Evolutionary conservation across 1,140 invertebrate genomes (phyloP).

Genomic region (Pseudomyrmex pallidus): DNA sequence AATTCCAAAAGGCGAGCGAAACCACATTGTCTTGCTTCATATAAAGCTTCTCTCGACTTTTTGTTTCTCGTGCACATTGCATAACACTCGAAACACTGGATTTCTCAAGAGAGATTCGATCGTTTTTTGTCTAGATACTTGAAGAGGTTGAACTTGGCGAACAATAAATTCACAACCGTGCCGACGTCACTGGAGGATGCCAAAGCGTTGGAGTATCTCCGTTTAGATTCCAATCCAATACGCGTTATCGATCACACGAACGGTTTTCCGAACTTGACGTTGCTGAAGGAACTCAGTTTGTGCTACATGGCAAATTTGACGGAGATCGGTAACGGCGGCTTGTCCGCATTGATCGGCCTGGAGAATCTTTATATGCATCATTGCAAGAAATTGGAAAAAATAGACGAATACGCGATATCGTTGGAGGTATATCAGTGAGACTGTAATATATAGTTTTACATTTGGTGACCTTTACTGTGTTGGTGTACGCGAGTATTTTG

Average conservation of each 20-base stretch:
- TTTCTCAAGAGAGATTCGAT: not conserved
- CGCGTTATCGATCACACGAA: slow-evolving; percentile 81
- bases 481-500: no score
- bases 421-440: slow-evolving; percentile 9
- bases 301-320: slow-evolving; percentile 87
- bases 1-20: not conserved
- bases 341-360: slow-evolving; percentile 85
- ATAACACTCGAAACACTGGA: not conserved
- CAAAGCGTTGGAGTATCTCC: slow-evolving; percentile 86
- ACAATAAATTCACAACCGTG: slow-evolving; percentile 88
- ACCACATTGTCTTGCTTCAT: not conserved
- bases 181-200: slow-evolving; percentile 87
- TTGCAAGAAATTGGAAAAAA: slow-evolving; percentile 86
- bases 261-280: slow-evolving; percentile 87
- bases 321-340: slow-evolving; percentile 85
- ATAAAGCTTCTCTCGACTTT: not conserved
- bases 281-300: slow-evolving; percentile 88
- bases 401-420: slow-evolving; percentile 85
- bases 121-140: slow-evolving; percentile 82
- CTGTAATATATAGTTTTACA: no score
- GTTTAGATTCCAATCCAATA: slow-evolving; percentile 90
- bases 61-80: not conserved
- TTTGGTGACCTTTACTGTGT: not conserved
- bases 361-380: slow-evolving; percentile 86
- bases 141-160: slow-evolving; percentile 88